phyloP scores from a whole-genome alignment of 2,888 invertebrate genomes.

The Smittia sp. region DNA sequence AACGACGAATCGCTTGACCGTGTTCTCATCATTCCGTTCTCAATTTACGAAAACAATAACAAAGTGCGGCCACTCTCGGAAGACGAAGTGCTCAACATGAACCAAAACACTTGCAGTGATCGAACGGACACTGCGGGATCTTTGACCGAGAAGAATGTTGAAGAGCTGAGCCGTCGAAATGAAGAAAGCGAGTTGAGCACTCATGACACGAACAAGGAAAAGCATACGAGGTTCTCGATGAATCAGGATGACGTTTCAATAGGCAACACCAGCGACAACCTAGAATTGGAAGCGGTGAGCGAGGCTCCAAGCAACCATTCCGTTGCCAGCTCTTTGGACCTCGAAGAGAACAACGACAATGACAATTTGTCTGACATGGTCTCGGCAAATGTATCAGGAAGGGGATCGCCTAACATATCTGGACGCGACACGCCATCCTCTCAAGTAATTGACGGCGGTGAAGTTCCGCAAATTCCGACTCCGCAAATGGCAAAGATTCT shows the following conservation, averaged over 20 bases:
- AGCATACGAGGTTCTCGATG: slow-evolving; percentile 65
- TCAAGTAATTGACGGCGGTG: slow-evolving; percentile 77
- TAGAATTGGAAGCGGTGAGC: slow-evolving; percentile 93
- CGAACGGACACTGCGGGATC: slow-evolving; percentile 44
- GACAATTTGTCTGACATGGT: slow-evolving; percentile 93
- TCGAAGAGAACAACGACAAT: slow-evolving; percentile 77
- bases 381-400: slow-evolving; percentile 87
- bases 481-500: slow-evolving; percentile 62
- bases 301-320: slow-evolving; percentile 96
- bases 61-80: slow-evolving; percentile 64
- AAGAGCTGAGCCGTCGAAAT: slow-evolving; percentile 45
- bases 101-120: slow-evolving; percentile 50
- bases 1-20: slow-evolving; percentile 50
- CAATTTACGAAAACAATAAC: slow-evolving; percentile 57
- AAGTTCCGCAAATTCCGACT: slow-evolving; percentile 55
- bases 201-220: slow-evolving; percentile 7
- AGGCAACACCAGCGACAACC: slow-evolving; percentile 88
- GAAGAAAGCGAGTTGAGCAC: slow-evolving; percentile 43
- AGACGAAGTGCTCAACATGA: slow-evolving; percentile 60
- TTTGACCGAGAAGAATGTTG: slow-evolving; percentile 46
- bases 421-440: slow-evolving; percentile 96
- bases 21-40: slow-evolving; percentile 70
- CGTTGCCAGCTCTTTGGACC: slow-evolving; percentile 83
- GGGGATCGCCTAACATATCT: slow-evolving; percentile 93
- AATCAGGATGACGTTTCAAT: slow-evolving; percentile 90